Conservation (phyloP, 2,797 vertebrate species). For the Poecilia wingei region DNA sequence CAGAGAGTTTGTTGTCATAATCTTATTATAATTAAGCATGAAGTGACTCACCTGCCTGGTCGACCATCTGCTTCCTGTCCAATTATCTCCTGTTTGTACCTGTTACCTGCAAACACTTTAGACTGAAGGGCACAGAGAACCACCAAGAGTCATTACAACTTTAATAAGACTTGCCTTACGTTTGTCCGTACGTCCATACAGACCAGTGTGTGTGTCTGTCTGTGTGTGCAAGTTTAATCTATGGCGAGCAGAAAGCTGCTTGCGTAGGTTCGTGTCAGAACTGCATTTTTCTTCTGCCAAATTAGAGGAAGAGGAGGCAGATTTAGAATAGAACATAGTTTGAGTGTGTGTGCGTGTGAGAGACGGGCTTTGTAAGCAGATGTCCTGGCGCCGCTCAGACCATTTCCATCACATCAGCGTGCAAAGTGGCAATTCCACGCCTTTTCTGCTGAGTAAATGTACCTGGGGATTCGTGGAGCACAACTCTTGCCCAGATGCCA, state of each 20-base stretch:
- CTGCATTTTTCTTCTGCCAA: constrained; percentile 44
- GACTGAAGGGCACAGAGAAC: constrained; percentile 58
- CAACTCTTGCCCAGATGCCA: constrained; percentile 64
- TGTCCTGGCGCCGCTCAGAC: constrained; percentile 53
- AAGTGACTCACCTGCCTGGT: constrained; percentile 53
- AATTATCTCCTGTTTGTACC: constrained; percentile 63
- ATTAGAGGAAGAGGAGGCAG: constrained; percentile 47
- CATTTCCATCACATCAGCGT: constrained; percentile 52
- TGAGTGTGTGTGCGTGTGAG: constrained; percentile 4
- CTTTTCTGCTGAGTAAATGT: constrained; percentile 72
- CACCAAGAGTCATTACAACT: constrained; percentile 66
- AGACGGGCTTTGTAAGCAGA: constrained; percentile 54
- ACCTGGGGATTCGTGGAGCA: constrained; percentile 53
- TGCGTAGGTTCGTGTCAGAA: constrained; percentile 45
- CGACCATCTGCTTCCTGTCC: constrained; percentile 70
- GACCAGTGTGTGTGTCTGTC: constrained; percentile 7
- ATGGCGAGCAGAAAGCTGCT: constrained; percentile 52
- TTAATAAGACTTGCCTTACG: constrained; percentile 57
- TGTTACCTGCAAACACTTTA: constrained; percentile 56
- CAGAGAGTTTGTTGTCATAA: constrained; percentile 39
- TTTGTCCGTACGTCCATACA: constrained; percentile 48
- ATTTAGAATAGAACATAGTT: constrained; percentile 42
- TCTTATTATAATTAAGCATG: constrained; percentile 64
- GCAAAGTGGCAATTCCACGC: constrained; percentile 38
- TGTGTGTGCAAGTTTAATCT: constrained; percentile 20